Evolutionary conservation across 2,113 vertebrate species (phyloP).

Genomic region (Xiphophorus maculatus): DNA sequence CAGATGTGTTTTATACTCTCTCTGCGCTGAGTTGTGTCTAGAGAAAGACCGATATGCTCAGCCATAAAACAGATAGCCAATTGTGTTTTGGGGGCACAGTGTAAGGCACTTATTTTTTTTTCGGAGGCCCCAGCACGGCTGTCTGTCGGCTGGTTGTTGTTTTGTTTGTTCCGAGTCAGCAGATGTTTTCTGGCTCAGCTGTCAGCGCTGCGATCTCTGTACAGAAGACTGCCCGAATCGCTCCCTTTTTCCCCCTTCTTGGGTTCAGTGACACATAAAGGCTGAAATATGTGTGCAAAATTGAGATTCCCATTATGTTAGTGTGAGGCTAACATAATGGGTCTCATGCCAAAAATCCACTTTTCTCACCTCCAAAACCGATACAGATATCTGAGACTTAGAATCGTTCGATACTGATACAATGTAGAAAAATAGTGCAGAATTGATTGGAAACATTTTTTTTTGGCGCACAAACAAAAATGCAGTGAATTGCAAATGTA

Average conservation of each 20-base stretch:
- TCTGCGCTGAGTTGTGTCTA: conserved; percentile 18
- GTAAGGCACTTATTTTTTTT: conserved; percentile 36
- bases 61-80: conserved; percentile 30
- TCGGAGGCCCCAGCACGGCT: conserved; percentile 30
- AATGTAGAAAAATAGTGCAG: too few species aligned
- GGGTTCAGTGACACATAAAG: conserved; percentile 56
- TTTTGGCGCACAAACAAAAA: too few species aligned
- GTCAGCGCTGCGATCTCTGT: conserved; percentile 42
- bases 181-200: conserved; percentile 64
- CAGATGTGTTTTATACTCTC: conserved; percentile 12
- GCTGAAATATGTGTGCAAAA: conserved; percentile 31
- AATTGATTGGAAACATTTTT: too few species aligned
- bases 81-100: conserved; percentile 54
- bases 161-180: conserved; percentile 68
- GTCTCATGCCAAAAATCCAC: conserved; percentile 12
- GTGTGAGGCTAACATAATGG: conserved; percentile 1
- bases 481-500: too few species aligned
- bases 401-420: too few species aligned
- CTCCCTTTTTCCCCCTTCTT: conserved; percentile 44
- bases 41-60: conserved; percentile 22
- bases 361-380: too few species aligned
- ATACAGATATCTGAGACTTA: too few species aligned
- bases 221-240: conserved; percentile 34
- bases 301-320: conserved; percentile 28
- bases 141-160: conserved; percentile 38